Percentiles rank a stretch among this genome's conserved stretches.
phyloP scores from a whole-genome alignment of 64 coral and sea anemone species.

The Montipora sp. region DNA sequence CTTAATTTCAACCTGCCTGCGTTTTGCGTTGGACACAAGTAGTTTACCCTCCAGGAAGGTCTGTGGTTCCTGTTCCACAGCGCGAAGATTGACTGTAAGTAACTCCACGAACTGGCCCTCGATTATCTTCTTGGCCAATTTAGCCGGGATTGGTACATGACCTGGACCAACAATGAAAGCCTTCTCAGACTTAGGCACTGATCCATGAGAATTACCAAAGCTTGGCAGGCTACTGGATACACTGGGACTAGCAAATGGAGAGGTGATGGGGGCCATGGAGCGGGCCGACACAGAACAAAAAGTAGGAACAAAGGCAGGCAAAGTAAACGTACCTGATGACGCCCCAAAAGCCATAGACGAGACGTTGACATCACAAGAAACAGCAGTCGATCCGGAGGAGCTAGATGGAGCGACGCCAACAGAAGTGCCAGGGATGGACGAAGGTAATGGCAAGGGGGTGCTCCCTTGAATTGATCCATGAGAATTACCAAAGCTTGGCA shows the following conservation, averaged over 20 bases:
- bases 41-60: slow-evolving; percentile 2
- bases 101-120: slow-evolving; percentile 3
- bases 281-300: background rate
- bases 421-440: too few species aligned
- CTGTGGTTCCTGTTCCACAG: background rate
- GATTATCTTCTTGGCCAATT: background rate
- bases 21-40: background rate
- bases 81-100: background rate
- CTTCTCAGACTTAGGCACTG: background rate
- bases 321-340: background rate
- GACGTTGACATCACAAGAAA: too few species aligned
- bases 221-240: background rate
- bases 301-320: background rate
- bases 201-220: too few species aligned
- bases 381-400: too few species aligned
- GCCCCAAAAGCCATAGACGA: too few species aligned
- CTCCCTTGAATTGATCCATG: too few species aligned
- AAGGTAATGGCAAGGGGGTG: too few species aligned
- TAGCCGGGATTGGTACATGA: slow-evolving; percentile 2
- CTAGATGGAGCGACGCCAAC: too few species aligned
- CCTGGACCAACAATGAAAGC: slow-evolving; percentile 34
- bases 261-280: too few species aligned
- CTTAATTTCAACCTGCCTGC: background rate
- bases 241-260: background rate
- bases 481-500: too few species aligned